Percentiles rank a stretch among this genome's conserved stretches.
Conservation (phyloP, 2,797 vertebrate genomes). For the Anabacerthia variegaticeps region DNA sequence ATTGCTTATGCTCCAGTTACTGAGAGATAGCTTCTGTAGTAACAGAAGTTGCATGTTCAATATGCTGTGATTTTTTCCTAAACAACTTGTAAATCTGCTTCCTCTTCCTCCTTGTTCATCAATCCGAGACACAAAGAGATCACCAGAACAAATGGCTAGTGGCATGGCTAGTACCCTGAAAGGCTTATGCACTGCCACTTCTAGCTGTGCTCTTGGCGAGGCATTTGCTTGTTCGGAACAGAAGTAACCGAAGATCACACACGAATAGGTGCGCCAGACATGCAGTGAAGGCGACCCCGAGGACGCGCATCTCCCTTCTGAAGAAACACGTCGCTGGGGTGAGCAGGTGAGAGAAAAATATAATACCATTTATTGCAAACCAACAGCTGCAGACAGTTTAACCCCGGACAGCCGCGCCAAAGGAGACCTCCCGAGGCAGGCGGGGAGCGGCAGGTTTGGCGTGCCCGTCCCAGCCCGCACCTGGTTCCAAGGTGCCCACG, state of each 20-base stretch:
- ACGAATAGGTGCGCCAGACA: fast-evolving
- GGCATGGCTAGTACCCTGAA: fast-evolving
- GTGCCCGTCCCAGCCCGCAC: background rate
- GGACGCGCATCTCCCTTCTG: background rate
- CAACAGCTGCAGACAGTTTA: fast-evolving
- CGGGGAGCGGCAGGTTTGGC: background rate
- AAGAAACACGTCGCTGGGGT: background rate
- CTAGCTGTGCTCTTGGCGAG: fast-evolving
- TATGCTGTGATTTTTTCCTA: background rate
- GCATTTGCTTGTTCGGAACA: fast-evolving
- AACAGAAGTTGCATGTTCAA: background rate
- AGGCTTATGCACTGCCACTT: fast-evolving
- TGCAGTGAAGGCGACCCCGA: fast-evolving
- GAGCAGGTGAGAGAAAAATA: background rate
- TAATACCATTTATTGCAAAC: background rate
- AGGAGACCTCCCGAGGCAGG: background rate
- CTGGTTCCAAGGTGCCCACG: fast-evolving
- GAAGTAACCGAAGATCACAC: fast-evolving
- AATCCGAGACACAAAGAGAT: fast-evolving
- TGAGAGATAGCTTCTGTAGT: background rate
- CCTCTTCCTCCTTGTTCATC: background rate
- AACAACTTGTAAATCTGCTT: background rate
- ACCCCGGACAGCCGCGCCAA: background rate
- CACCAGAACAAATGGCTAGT: background rate
- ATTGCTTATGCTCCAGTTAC: background rate